Evolutionary conservation across 2,797 vertebrate genomes (phyloP).

Genomic region (Tragelaphus oryx): DNA sequence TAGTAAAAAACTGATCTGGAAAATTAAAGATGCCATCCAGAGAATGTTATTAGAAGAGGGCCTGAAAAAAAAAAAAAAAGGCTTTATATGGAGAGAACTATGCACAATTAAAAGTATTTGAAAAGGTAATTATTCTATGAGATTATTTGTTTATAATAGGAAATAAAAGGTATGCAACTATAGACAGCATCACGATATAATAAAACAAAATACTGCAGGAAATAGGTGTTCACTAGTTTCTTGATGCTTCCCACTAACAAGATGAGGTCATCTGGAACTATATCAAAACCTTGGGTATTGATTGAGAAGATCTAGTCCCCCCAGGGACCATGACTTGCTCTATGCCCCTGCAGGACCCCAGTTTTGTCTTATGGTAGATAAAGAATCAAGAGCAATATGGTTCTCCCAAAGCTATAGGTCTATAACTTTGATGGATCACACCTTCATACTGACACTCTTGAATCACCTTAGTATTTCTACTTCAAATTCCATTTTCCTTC

Average conservation of each 20-base stretch:
- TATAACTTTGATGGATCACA: not conserved
- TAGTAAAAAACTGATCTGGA: conserved; percentile 33
- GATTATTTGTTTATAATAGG: not conserved
- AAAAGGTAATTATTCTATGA: conserved; percentile 8
- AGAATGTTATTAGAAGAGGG: not conserved
- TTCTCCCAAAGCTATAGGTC: not conserved
- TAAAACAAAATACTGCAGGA: not conserved
- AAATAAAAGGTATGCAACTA: not conserved
- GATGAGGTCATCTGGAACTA: not conserved
- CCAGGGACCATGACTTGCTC: not conserved
- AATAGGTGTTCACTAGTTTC: not conserved
- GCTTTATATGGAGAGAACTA: not conserved
- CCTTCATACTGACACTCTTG: not conserved
- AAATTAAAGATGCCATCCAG: conserved; percentile 40
- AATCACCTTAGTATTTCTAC: not conserved
- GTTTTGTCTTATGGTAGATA: not conserved
- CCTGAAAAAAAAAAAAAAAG: not conserved
- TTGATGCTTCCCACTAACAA: not conserved
- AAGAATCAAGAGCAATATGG: not conserved
- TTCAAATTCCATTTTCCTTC: not conserved
- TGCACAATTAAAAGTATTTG: not conserved
- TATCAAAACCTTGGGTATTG: not conserved
- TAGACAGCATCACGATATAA: not conserved
- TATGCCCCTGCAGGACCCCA: not conserved
- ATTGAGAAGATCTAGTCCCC: not conserved